These are phyloP conservation scores for Oncorhynchus mykiss DNA, from an alignment of 2,113 vertebrate species.

Conservation along the genomic window DNA sequence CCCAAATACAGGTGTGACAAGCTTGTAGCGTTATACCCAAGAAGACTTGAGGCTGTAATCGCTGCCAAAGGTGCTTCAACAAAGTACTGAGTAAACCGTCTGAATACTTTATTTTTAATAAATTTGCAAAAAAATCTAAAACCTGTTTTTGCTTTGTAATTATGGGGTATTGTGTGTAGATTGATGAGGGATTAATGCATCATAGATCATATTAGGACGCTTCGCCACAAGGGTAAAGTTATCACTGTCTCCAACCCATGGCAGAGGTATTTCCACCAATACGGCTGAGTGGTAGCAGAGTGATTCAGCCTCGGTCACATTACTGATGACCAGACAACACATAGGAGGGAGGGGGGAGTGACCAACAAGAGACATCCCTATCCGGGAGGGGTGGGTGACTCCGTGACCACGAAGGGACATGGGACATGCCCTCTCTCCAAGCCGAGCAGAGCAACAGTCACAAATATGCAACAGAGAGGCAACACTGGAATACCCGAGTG, in stretches of 20 bases:
- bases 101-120: no score
- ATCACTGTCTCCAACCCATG: conserved; percentile 10
- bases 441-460: neutral
- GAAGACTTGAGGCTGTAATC: no score
- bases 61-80: no score
- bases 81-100: no score
- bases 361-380: neutral
- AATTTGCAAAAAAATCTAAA: no score
- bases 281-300: conserved; percentile 7
- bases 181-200: neutral
- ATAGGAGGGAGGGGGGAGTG: neutral
- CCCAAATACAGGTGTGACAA: no score
- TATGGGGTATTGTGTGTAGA: no score
- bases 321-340: conserved; percentile 3
- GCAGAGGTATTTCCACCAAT: conserved; percentile 28
- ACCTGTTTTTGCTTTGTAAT: no score
- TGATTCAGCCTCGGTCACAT: neutral
- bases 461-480: neutral
- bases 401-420: neutral
- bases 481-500: no score
- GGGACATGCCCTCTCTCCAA: neutral
- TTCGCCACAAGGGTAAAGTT: conserved; percentile 1
- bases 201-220: neutral
- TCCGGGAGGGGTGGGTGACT: neutral
- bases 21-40: no score